Conservation (phyloP, 2,113 vertebrate species). For the Meleagris gallopavo region DNA sequence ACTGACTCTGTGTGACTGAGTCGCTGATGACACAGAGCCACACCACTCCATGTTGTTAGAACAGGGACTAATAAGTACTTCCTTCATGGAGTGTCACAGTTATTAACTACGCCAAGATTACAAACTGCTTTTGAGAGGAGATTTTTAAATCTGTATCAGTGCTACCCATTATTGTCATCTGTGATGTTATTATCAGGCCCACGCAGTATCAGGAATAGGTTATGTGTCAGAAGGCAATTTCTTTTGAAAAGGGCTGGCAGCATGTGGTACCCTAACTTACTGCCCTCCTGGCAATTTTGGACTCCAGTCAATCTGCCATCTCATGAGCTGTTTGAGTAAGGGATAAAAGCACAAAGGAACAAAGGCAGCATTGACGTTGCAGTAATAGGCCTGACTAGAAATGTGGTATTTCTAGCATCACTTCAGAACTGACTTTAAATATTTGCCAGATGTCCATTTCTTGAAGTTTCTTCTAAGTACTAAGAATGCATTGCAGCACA, state of each 20-base stretch:
- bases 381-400: constrained; percentile 8
- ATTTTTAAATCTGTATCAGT: neutral
- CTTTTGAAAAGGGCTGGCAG: neutral
- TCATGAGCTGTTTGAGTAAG: neutral
- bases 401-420: neutral
- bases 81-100: neutral
- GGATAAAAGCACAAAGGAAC: neutral
- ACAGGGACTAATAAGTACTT: neutral
- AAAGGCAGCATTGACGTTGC: constrained; percentile 1
- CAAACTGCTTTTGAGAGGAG: constrained; percentile 8
- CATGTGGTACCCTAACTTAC: neutral
- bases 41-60: neutral
- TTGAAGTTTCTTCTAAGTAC: neutral
- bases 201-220: neutral
- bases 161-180: neutral
- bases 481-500: neutral
- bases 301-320: neutral
- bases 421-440: constrained; percentile 14
- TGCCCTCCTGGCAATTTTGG: neutral
- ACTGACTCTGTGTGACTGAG: neutral
- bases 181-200: neutral
- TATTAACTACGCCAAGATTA: neutral
- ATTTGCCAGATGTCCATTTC: neutral
- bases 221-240: neutral
- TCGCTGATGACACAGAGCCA: neutral